Evolutionary conservation across 2,888 invertebrate species (phyloP).

Genomic region (Onchidella celtica): DNA sequence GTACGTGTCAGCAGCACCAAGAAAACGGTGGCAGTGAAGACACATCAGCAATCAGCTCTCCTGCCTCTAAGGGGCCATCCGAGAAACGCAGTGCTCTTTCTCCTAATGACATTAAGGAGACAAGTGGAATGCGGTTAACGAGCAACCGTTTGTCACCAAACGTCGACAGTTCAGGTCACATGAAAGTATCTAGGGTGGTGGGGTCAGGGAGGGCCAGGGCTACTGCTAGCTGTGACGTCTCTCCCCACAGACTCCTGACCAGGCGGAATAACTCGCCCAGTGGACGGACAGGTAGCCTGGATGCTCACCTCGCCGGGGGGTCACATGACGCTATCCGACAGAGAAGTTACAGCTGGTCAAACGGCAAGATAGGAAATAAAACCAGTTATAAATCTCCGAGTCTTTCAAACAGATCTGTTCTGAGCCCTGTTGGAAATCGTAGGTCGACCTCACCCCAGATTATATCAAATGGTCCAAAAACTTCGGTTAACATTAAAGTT

Average conservation of each 20-base stretch:
- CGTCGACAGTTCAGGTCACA: conserved; percentile 18
- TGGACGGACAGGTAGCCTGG: neutral
- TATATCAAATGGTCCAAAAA: neutral
- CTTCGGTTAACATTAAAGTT: neutral
- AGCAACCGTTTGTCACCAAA: conserved; percentile 24
- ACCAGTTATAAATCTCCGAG: neutral
- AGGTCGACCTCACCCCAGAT: neutral
- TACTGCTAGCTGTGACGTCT: conserved; percentile 10
- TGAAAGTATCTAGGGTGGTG: neutral
- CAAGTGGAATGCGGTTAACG: neutral
- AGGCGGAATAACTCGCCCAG: conserved; percentile 23
- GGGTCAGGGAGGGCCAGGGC: neutral
- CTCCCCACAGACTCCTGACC: conserved; percentile 41
- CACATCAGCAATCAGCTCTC: too few relatives aligned
- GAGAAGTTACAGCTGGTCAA: conserved; percentile 45
- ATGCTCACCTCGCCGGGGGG: neutral
- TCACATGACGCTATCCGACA: neutral
- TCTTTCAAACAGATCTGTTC: neutral
- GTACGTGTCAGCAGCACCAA: conserved; percentile 2
- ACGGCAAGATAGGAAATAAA: conserved; percentile 15
- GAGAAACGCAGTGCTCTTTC: neutral
- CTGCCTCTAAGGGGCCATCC: neutral
- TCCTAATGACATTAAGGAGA: neutral
- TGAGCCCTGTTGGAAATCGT: neutral
- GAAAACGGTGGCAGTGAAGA: neutral